Evolutionary conservation across 2,797 vertebrate genomes (phyloP).

Genomic region (Buceros bicornis): DNA sequence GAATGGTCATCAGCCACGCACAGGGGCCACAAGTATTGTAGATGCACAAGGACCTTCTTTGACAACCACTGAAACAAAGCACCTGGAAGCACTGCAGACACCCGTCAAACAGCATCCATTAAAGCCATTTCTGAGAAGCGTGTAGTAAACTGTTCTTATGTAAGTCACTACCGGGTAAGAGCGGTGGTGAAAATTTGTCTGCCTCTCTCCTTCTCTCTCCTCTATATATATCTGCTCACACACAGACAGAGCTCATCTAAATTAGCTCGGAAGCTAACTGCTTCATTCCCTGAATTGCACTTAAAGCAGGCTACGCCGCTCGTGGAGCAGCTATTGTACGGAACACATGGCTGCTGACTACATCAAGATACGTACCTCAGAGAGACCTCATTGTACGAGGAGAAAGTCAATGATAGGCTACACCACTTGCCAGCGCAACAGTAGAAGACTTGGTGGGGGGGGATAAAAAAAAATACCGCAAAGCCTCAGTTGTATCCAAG

Average conservation of each 20-base stretch:
- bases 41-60: not conserved
- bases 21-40: not conserved
- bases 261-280: slow-evolving; percentile 42
- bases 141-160: slow-evolving; percentile 48
- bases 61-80: not conserved
- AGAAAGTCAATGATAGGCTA: slow-evolving; percentile 10
- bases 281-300: slow-evolving; percentile 60
- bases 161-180: slow-evolving; percentile 34
- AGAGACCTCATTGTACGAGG: slow-evolving; percentile 33
- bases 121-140: slow-evolving; percentile 19
- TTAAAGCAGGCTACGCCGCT: not conserved
- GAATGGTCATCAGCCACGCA: not conserved
- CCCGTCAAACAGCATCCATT: not conserved
- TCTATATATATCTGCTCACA: slow-evolving; percentile 39
- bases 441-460: not conserved
- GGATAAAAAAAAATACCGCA: not conserved
- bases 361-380: slow-evolving; percentile 5
- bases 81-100: not conserved
- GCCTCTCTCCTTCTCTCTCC: slow-evolving; percentile 38
- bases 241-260: slow-evolving; percentile 21
- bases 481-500: slow-evolving; percentile 29
- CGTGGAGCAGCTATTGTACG: slow-evolving; percentile 21
- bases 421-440: slow-evolving; percentile 3
- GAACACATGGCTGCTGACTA: slow-evolving; percentile 50
- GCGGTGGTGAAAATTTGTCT: slow-evolving; percentile 15